A percentile compares a stretch with the other conserved stretches of the same genome.
phyloP scores from a whole-genome alignment of 2,888 invertebrate genomes.

The Archips xylosteana region DNA sequence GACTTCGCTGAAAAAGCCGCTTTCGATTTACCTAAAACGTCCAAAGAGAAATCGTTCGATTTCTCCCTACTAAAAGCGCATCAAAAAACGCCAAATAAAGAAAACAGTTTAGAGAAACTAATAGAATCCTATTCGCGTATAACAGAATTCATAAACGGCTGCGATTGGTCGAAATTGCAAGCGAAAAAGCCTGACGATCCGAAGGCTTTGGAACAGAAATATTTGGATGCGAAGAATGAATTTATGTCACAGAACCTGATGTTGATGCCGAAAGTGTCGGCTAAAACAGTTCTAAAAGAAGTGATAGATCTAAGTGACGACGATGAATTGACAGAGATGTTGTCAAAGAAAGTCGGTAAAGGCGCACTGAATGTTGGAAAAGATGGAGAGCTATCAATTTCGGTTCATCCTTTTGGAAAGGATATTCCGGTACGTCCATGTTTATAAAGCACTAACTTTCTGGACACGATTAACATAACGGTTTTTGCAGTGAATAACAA shows the following conservation, averaged over 20 bases:
- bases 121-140: slow-evolving; percentile 80
- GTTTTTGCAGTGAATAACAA: slow-evolving; percentile 26
- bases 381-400: slow-evolving; percentile 78
- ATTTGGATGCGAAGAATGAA: slow-evolving; percentile 80
- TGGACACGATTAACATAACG: slow-evolving; percentile 33
- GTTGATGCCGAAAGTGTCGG: slow-evolving; percentile 74
- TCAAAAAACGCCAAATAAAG: slow-evolving; percentile 63
- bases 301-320: slow-evolving; percentile 78
- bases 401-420: slow-evolving; percentile 70
- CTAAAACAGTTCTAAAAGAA: slow-evolving; percentile 69
- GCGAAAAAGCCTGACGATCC: slow-evolving; percentile 68
- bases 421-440: slow-evolving; percentile 70
- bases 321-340: slow-evolving; percentile 69
- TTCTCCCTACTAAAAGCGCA: slow-evolving; percentile 64
- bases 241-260: slow-evolving; percentile 79
- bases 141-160: slow-evolving; percentile 80
- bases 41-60: slow-evolving; percentile 68
- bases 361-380: slow-evolving; percentile 74
- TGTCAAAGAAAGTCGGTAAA: slow-evolving; percentile 70
- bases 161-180: slow-evolving; percentile 76
- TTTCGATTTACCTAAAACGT: slow-evolving; percentile 74
- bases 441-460: slow-evolving; percentile 36
- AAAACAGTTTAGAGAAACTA: slow-evolving; percentile 74
- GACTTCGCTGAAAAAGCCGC: slow-evolving; percentile 82
- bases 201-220: slow-evolving; percentile 74